Base-by-base conservation (phyloP, 2,797 vertebrate species). In the Rhinogobio ventralis region DNA sequence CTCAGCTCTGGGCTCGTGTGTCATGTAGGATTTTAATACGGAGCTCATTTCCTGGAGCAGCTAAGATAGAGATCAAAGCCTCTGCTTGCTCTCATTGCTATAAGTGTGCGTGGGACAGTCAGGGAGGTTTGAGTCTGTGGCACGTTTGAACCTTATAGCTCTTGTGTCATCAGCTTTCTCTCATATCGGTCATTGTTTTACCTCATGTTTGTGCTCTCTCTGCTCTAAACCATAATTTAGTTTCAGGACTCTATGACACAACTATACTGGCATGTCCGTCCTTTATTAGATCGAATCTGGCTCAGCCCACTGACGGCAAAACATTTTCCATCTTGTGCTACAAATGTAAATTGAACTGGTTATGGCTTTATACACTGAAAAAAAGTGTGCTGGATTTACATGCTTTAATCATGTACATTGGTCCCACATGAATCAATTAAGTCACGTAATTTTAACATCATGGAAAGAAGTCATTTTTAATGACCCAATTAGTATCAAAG, bases 1-100 rank as follows among this genome's bases (percentile, higher is more conserved):
- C 86, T 89, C 86, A 81, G 86, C 86, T 83, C 69, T 64, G 64
- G 83, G 88, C 76, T 90, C 88, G 64, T 85, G 86, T 90, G 87
- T 89, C 90, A 81, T 84, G 87, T 76, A 69, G 36, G 84, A 89
- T 86, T 89, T 89, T 90, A 91, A 90, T 89, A 89, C 79, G 67
- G 53, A 83, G 84, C 89, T 91, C 90, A 90, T 91, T 91, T 91
- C 90, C 85, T 88, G 86, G 80, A 84, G 71, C 60, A 72, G 82
- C 82, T 64, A 36, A 81, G 89, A 89, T 90, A 89, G 84, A 76
- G 85, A 90, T 90, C 89, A 88, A 85, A 87, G 89, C 75, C 83
- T 83, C 73, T 60, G 23, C 55, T 75, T 23, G 5, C 60, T 78
- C 80, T 69, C 79, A 82, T 51, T 86, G 66, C 67, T 45, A 42